These are phyloP conservation scores for Pelodiscus sinensis DNA, from an alignment of 2,113 vertebrate genomes.

Conservation along the genomic window DNA sequence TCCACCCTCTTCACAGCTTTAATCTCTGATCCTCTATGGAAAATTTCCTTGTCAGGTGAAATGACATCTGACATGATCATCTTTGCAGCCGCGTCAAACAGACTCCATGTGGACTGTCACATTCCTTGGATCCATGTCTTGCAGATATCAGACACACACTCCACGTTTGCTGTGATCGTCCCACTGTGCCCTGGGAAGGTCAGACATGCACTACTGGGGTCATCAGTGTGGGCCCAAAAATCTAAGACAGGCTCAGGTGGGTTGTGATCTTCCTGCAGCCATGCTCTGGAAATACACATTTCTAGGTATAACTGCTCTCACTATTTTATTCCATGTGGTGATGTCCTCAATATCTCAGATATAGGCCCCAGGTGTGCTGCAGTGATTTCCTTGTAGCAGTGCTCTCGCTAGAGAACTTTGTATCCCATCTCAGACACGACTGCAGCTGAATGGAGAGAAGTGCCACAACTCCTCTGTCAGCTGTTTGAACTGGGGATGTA, in stretches of 20 bases:
- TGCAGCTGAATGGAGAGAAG: neutral
- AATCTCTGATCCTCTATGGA: conserved; percentile 29
- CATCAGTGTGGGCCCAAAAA: neutral
- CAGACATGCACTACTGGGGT: neutral
- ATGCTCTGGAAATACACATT: rapidly evolving
- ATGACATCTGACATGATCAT: neutral
- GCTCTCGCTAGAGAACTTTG: neutral
- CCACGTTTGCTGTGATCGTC: neutral
- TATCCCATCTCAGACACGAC: neutral
- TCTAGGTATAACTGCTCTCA: neutral
- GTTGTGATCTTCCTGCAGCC: neutral
- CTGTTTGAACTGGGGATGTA: neutral
- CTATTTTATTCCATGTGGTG: neutral
- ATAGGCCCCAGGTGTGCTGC: neutral
- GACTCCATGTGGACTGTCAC: neutral
- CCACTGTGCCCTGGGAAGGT: neutral
- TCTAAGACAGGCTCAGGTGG: neutral
- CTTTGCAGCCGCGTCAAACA: neutral
- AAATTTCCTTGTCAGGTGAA: conserved; percentile 17
- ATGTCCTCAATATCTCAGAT: neutral
- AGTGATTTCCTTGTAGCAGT: neutral
- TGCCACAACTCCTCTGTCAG: neutral
- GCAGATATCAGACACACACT: neutral
- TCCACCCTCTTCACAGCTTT: conserved; percentile 9
- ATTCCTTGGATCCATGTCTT: neutral